phyloP scores from a whole-genome alignment of 2,113 vertebrate species.

The Hemiscyllium ocellatum region DNA sequence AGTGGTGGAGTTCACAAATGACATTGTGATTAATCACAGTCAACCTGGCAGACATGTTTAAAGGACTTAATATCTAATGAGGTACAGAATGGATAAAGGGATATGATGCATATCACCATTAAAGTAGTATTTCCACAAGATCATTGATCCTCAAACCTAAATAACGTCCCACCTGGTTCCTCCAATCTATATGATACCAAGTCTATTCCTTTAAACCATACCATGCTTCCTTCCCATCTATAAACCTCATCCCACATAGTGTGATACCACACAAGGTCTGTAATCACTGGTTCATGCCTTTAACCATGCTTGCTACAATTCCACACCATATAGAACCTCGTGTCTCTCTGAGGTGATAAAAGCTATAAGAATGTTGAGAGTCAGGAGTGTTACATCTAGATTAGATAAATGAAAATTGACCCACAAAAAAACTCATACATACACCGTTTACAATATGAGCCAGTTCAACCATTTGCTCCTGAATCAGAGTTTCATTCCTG shows the following conservation, averaged over 20 bases:
- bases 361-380: background rate
- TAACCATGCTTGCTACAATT: background rate
- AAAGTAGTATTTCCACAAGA: too few species aligned
- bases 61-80: background rate
- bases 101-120: too few species aligned
- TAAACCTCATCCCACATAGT: background rate
- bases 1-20: too few species aligned
- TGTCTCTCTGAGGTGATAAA: background rate
- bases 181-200: background rate
- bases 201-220: background rate
- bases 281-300: background rate
- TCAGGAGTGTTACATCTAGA: background rate
- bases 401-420: too few species aligned
- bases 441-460: constrained; percentile 75
- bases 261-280: background rate
- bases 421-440: constrained; percentile 44
- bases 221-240: background rate
- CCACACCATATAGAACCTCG: background rate
- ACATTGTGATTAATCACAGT: too few species aligned
- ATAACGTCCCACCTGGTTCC: background rate
- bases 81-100: background rate
- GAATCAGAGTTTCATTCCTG: constrained; percentile 51
- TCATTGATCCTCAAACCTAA: background rate
- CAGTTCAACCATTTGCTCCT: constrained; percentile 64
- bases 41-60: background rate